These are phyloP conservation scores for Myripristis murdjan DNA, from an alignment of 2,797 vertebrate genomes.

Conservation along the genomic window DNA sequence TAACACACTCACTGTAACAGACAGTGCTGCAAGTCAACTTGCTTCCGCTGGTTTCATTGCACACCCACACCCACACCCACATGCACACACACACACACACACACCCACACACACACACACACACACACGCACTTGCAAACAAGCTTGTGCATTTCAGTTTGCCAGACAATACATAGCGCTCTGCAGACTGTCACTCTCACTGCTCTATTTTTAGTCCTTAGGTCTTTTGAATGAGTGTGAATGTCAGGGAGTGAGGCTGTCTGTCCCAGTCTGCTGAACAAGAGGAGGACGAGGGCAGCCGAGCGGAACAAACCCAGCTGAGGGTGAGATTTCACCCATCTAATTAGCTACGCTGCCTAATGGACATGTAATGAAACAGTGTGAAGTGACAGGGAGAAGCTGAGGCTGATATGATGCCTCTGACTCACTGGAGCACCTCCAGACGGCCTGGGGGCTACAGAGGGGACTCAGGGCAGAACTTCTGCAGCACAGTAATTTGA, in stretches of 20 bases:
- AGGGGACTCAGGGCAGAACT: too few relatives aligned
- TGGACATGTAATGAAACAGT: constrained; percentile 15
- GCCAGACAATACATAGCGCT: not conserved
- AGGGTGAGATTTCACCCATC: constrained; percentile 11
- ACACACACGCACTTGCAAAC: too few relatives aligned
- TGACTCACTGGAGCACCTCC: not conserved
- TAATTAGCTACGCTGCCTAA: constrained; percentile 35
- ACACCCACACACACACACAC: too few relatives aligned
- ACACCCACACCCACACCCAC: too few relatives aligned
- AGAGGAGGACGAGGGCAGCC: not conserved
- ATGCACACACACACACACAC: too few relatives aligned
- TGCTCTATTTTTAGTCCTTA: constrained; percentile 26
- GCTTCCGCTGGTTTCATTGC: not conserved
- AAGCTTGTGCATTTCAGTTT: not conserved
- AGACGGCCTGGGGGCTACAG: not conserved
- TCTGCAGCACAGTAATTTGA: too few relatives aligned
- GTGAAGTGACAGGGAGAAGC: constrained; percentile 7
- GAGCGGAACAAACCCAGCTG: constrained; percentile 7
- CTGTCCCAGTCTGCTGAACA: constrained; percentile 21
- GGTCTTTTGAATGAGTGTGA: constrained; percentile 20
- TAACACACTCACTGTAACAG: too few relatives aligned
- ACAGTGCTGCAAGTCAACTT: too few relatives aligned
- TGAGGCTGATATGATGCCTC: not conserved
- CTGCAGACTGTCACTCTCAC: not conserved
- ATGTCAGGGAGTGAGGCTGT: constrained; percentile 2